These are phyloP conservation scores for Gymnarchus niloticus DNA, from an alignment of 2,113 vertebrate genomes.

Conservation along the genomic window DNA sequence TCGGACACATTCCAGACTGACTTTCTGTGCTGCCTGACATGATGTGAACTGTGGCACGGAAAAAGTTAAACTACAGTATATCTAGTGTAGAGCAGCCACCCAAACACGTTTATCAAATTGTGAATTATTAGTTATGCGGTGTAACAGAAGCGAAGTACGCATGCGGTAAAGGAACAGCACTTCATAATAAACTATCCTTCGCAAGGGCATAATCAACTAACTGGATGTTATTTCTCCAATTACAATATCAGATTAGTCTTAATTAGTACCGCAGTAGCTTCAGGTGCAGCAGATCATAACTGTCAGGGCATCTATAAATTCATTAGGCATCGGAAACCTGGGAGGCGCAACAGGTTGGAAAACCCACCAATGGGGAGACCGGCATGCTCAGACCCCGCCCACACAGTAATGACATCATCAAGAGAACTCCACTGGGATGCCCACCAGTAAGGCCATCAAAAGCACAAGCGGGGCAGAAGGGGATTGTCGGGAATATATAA, in stretches of 20 bases:
- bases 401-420: not conserved
- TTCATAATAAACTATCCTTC: no score
- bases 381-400: not conserved
- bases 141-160: not conserved
- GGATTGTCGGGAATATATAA: not conserved
- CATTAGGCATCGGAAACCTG: not conserved
- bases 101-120: not conserved
- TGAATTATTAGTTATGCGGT: not conserved
- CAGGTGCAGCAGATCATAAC: not conserved
- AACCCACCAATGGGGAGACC: not conserved
- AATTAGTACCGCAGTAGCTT: not conserved
- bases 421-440: not conserved
- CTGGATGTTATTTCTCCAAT: not conserved
- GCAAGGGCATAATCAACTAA: not conserved
- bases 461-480: not conserved
- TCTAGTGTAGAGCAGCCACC: not conserved
- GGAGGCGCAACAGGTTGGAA: not conserved
- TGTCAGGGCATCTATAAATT: not conserved
- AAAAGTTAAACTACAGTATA: not conserved
- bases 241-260: not conserved
- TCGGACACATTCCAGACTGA: not conserved
- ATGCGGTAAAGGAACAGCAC: not conserved
- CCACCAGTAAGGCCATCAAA: not conserved
- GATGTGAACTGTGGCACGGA: not conserved
- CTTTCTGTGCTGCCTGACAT: not conserved